A percentile compares a stretch with the other conserved stretches of the same genome.
phyloP scores from a whole-genome alignment of 2,888 invertebrate species.

The Mycalesis mineus region DNA sequence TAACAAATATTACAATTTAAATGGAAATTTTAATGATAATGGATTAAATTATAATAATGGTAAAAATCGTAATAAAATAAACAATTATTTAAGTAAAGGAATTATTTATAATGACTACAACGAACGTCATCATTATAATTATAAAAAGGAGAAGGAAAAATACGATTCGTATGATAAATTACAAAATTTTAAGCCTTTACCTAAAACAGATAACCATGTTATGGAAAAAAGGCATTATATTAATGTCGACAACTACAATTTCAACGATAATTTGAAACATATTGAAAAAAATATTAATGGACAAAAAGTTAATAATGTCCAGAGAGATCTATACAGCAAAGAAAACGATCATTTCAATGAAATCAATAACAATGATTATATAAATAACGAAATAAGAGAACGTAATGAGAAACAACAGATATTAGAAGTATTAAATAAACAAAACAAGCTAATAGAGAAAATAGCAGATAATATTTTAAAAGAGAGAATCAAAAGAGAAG shows the following conservation, averaged over 20 bases:
- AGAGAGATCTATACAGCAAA: not conserved
- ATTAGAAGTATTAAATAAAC: constrained; percentile 30
- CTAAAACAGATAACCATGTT: not conserved
- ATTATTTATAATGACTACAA: not conserved
- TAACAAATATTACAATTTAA: too few species aligned
- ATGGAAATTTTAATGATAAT: not conserved
- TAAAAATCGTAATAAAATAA: not conserved
- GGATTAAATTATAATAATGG: too few species aligned
- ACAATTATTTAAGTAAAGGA: not conserved
- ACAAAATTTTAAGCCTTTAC: not conserved
- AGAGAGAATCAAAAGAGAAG: not conserved
- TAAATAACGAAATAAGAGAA: not conserved
- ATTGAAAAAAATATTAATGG: not conserved
- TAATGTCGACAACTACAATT: not conserved
- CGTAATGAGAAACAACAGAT: constrained; percentile 25
- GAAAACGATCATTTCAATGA: not conserved
- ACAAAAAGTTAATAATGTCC: not conserved
- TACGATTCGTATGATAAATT: not conserved
- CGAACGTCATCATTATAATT: not conserved
- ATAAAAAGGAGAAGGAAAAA: not conserved
- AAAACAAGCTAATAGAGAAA: constrained; percentile 20
- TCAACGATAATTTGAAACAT: not conserved
- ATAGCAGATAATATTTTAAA: constrained; percentile 5
- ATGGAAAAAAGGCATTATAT: not conserved
- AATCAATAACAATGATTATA: not conserved